Base-by-base conservation (phyloP, 2,888 invertebrate genomes). In the Gibbula magus region DNA sequence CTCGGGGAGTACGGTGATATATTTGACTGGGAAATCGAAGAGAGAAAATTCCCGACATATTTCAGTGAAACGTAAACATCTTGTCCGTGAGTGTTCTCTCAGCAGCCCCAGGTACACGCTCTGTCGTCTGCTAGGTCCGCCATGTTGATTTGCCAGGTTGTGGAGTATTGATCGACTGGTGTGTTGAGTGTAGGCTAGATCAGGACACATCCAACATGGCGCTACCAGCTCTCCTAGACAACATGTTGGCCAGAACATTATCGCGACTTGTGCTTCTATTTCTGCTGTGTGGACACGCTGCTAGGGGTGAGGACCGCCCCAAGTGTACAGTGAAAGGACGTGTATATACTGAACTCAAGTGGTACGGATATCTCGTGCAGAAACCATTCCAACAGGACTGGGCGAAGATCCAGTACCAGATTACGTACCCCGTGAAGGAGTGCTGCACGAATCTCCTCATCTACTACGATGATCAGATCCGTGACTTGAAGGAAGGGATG, bases 381-480 rank as follows among this genome's bases (percentile, higher is more conserved):
- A 90, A 90, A 77, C 89, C 89, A 20, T 89, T 90, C 79, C 86
- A 88, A 70, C 83, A 86, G 29, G 86, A 88, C 45, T 86, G 86
- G 75, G 89, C 89, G 29, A 85, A 86, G 78, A 89, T 90, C 2
- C 88, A 89, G 80, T 90, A 90, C 82, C 88, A 88, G 51, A 88
- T 90, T 61, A 87, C 89, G 18, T 90, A 89, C 82, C 90, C 90
- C 0, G 87, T 88, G 20, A 83, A 84, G 7, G 89, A 90, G 75
- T 90, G 90, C 78, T 90, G 89, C 54, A 87, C 88, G 4, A 89
- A 87, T 73, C 79, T 90, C 76, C 82, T 90, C 20, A 89, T 90
- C 10, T 90, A 90, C 76, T 90, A 90, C 81, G 90, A 90, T 54
- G 90, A 89, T 75, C 90, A 90, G 80, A 87, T 90, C 52, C 79